Conservation (phyloP, 2,113 vertebrate species). For the Synodontis membranacea region DNA sequence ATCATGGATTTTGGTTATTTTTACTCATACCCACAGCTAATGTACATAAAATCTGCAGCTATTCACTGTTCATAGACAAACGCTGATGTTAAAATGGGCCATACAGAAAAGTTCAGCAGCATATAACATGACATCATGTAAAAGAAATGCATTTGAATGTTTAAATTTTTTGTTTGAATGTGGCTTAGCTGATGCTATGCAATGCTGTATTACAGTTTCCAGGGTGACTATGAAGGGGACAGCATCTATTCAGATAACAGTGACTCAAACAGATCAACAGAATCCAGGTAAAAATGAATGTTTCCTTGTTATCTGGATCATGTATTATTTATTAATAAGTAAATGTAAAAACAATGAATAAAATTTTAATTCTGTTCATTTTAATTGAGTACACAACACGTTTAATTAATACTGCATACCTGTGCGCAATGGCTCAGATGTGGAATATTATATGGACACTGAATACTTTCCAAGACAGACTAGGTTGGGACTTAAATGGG, state of each 20-base stretch:
- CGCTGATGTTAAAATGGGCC: not conserved
- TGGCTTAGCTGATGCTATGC: not conserved
- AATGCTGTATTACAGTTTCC: not conserved
- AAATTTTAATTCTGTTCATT: too few relatives aligned
- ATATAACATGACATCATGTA: not conserved
- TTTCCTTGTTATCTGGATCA: too few relatives aligned
- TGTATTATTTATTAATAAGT: too few relatives aligned
- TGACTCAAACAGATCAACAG: not conserved
- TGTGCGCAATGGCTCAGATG: too few relatives aligned
- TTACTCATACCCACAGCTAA: too few relatives aligned
- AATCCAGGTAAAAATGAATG: not conserved
- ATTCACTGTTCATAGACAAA: not conserved
- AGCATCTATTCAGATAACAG: not conserved
- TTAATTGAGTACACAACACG: too few relatives aligned
- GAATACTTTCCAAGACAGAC: not conserved
- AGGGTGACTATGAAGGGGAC: conserved; percentile 10
- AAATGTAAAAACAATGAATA: not conserved
- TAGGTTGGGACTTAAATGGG: not conserved
- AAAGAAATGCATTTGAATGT: not conserved
- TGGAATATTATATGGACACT: not conserved
- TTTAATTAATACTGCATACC: too few relatives aligned
- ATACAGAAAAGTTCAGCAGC: not conserved
- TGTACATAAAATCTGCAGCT: too few relatives aligned
- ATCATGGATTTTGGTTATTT: too few relatives aligned
- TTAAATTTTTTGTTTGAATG: not conserved